phyloP scores from a whole-genome alignment of 2,888 invertebrate species.

The Phania funesta region DNA sequence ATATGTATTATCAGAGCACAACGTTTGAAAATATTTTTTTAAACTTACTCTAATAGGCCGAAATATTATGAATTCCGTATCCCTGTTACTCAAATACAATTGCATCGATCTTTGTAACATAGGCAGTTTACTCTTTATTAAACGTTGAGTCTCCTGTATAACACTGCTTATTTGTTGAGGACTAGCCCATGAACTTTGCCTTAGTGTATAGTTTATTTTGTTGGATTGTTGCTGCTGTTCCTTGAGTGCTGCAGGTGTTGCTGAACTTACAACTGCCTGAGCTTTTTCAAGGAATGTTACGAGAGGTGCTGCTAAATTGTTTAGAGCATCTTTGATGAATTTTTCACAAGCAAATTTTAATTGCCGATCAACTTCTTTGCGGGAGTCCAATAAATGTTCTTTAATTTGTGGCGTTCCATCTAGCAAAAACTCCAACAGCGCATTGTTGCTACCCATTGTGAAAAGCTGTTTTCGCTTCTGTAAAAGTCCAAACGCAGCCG shows the following conservation, averaged over 20 bases:
- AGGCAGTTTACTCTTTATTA: slow-evolving; percentile 90
- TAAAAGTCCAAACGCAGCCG: slow-evolving; percentile 88
- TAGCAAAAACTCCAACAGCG: slow-evolving; percentile 93
- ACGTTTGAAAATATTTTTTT: too few relatives aligned
- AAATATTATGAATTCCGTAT: slow-evolving; percentile 98
- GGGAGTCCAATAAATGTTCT: slow-evolving; percentile 95
- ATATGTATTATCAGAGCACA: too few relatives aligned
- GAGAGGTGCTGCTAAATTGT: slow-evolving; percentile 88
- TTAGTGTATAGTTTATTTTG: slow-evolving; percentile 76
- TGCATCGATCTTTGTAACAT: slow-evolving; percentile 94
- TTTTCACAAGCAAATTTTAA: slow-evolving; percentile 93
- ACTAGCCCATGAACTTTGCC: slow-evolving; percentile 84
- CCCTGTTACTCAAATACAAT: slow-evolving; percentile 96
- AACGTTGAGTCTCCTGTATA: slow-evolving; percentile 88
- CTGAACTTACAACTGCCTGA: slow-evolving; percentile 72
- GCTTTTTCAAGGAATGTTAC: slow-evolving; percentile 88
- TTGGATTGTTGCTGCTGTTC: slow-evolving; percentile 49
- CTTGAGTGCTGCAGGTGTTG: slow-evolving; percentile 49
- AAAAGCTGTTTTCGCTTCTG: slow-evolving; percentile 93
- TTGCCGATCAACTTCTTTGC: slow-evolving; percentile 97
- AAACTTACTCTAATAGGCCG: slow-evolving; percentile 90
- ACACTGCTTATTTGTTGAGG: slow-evolving; percentile 87
- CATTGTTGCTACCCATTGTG: slow-evolving; percentile 92
- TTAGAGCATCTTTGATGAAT: slow-evolving; percentile 90
- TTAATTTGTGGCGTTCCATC: slow-evolving; percentile 97